Evolutionary conservation across 2,888 invertebrate species (phyloP), one percentile per base, ranked within the genome.

Genomic region (Cephus nigrinus): DNA sequence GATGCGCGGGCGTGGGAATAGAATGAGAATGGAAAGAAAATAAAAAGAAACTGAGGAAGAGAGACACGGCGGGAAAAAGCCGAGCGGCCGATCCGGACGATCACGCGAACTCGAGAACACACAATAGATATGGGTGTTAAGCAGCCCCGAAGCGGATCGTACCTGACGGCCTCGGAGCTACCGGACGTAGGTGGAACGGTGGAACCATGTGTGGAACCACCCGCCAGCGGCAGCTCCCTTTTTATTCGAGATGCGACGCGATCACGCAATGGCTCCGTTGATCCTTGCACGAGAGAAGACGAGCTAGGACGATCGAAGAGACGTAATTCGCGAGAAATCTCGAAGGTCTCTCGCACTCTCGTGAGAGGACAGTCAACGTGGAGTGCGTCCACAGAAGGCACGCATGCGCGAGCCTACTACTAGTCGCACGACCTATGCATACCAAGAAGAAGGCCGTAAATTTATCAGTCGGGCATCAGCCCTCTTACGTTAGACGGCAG

Each of bases 121-220:
- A 40, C 40, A 40, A 40, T 15, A 40, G 40, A 40, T 15, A 15
- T 40, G 40, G 15, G 15, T 15, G 40, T 40, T 40, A 15, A 40
- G 40, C 40, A 40, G 40, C 40, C 40, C 40, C 40, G 40, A 40
- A 40, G 40, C 40, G 4, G 15, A 15, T 40, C 40, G 76, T 80
- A 75, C 76, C 82, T 80, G 82, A 84, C 83, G 83, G 86, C 85
- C 83, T 81, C 83, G 79, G 83, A 83, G 84, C 81, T 84, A 85
- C 88, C 89, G 90, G 89, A 90, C 89, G 86, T 88, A 87, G 88
- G 89, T 88, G 89, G 85, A 84, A 84, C 85, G 9, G 34, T 34
- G 34, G 34, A 34, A 34, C 34, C 34, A 34, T 12, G 35, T 12
- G 35, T 35, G 35, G 85, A 84, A 84, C 85, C 89, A 88, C 89